phyloP scores from a whole-genome alignment of 1,140 invertebrate genomes.

The Idris sp. region DNA sequence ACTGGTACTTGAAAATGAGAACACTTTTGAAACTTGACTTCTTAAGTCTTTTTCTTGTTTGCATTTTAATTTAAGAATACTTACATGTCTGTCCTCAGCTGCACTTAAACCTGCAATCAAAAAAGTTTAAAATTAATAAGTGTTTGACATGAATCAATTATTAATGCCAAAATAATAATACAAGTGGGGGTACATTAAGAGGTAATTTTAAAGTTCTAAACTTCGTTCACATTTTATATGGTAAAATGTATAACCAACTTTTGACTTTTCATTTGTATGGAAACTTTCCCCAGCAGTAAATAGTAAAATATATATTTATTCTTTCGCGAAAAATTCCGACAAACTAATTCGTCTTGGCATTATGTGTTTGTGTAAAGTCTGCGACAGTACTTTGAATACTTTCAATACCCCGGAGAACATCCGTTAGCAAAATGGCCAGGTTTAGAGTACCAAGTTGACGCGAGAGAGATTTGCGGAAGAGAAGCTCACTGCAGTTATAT shows the following conservation, averaged over 20 bases:
- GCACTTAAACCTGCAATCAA: conserved; percentile 83
- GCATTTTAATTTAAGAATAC: conserved; percentile 68
- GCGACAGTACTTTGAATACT: conserved; percentile 39
- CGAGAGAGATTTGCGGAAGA: conserved; percentile 59
- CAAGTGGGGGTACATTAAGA: no score
- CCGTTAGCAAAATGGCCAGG: conserved; percentile 57
- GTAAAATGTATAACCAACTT: no score
- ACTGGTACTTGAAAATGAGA: no score
- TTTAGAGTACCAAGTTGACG: conserved; percentile 42
- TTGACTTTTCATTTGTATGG: no score
- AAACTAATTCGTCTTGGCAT: conserved; percentile 42
- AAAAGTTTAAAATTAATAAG: conserved; percentile 10
- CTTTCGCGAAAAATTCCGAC: no score
- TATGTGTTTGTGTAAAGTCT: conserved; percentile 49
- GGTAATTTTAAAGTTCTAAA: no score
- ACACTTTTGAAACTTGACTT: conserved; percentile 50
- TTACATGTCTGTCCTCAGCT: conserved; percentile 84
- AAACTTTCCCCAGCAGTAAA: no score
- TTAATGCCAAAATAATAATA: no score
- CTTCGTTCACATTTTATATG: no score
- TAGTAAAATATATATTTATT: no score
- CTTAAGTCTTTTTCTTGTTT: no score
- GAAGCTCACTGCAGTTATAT: conserved; percentile 63
- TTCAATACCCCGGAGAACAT: conserved; percentile 65
- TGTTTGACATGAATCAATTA: no score